These are phyloP conservation scores for Oithona nana DNA, from an alignment of 2,888 invertebrate species.

Conservation along the genomic window DNA sequence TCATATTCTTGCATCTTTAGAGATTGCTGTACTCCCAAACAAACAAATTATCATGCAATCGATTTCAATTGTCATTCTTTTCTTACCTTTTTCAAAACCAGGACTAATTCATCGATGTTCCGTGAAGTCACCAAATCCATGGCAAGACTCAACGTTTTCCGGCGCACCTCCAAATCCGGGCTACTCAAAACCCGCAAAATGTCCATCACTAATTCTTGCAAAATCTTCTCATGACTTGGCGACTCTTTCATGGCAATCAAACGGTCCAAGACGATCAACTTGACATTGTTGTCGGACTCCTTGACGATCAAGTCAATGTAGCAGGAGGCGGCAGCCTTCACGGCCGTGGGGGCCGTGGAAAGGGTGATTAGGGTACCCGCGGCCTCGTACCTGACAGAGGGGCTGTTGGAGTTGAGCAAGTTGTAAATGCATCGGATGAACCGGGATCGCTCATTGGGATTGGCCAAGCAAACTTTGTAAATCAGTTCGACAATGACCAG, in stretches of 20 bases:
- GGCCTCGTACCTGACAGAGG: slow-evolving; percentile 82
- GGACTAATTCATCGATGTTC: slow-evolving; percentile 86
- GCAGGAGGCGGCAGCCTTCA: slow-evolving; percentile 88
- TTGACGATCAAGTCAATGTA: slow-evolving; percentile 98
- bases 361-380: slow-evolving; percentile 93
- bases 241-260: slow-evolving; percentile 67
- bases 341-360: slow-evolving; percentile 91
- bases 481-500: slow-evolving; percentile 96
- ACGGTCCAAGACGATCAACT: slow-evolving; percentile 87
- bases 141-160: slow-evolving; percentile 59
- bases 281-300: slow-evolving; percentile 98
- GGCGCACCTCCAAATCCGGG: slow-evolving; percentile 82
- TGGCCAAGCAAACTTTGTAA: slow-evolving; percentile 94
- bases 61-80: neutral
- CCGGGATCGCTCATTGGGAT: slow-evolving; percentile 80
- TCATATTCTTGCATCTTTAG: neutral
- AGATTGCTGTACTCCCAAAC: no score
- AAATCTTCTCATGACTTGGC: slow-evolving; percentile 62
- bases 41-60: no score
- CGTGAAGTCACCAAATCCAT: slow-evolving; percentile 72
- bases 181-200: slow-evolving; percentile 76
- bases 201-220: slow-evolving; percentile 84
- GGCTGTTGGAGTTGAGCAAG: slow-evolving; percentile 77
- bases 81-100: slow-evolving; percentile 53
- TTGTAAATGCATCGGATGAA: slow-evolving; percentile 98